Evolutionary conservation across 1,140 invertebrate genomes (phyloP), one percentile per base, ranked within the genome.

Genomic region (Zaprionus gabonicus): DNA sequence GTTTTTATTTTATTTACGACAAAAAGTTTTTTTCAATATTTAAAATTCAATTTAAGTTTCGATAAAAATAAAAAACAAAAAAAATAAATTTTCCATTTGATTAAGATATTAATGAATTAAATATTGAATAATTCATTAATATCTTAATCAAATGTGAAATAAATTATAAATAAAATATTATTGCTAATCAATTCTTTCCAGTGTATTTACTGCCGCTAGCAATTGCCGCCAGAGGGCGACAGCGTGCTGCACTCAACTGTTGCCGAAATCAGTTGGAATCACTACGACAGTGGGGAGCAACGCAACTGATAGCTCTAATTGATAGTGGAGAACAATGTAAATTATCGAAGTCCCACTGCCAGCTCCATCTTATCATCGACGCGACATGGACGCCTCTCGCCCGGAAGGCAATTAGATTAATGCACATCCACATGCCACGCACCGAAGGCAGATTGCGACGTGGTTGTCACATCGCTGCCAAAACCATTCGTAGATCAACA

Each of bases 311-410:
- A 60, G 36, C 60, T 66, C 64, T 90, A 69, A 90, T 90, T 90
- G 78, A 73, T 84, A 90, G 85, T 88, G 85, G 6, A 76, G 71
- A 88, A 81, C 20, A 46, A 49, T 88, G 84, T 71, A 41, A 55
- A 34, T 46, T 49, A 51, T 55, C 17, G 20, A 27, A 70, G 55
- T 9, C 58, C 65, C 68, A 56, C 66, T 34, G 41, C 34, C 59
- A 41, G 59, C 75, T 28, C 20, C 31, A 27, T 17, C 53, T 82
- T 86, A 79, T 82, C 82, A 44, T 12, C 1, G 3, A 17, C 2
- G 5, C n/a, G 49, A 49, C 59, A 51, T 31, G 15, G 13, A 4
- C 27, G 34, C 25, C 46, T 17, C 9, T 17, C 17, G 23, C 12
- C 56, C 23, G 44, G 46, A 36, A 56, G 6, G 56, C 69, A 88